A percentile compares a stretch with the other conserved stretches of the same genome.
phyloP scores from a whole-genome alignment of 2,113 vertebrate genomes.

The Bufo bufo region DNA sequence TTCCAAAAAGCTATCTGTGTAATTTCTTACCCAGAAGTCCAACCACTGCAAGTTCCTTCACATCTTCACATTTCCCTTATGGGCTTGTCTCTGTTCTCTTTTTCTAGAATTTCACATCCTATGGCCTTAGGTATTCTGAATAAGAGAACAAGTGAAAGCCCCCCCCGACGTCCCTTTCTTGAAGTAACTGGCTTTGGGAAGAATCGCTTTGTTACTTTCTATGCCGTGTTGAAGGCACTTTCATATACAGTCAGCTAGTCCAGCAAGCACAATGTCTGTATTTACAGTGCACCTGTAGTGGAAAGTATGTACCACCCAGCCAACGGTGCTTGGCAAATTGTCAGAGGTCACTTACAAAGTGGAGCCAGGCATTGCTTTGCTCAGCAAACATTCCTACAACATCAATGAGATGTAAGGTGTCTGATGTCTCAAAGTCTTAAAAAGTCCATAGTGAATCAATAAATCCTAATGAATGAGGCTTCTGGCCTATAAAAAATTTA shows the following conservation, averaged over 20 bases:
- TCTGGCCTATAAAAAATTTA: background rate
- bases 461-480: background rate
- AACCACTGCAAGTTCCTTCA: background rate
- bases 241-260: background rate
- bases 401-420: background rate
- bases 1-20: too few relatives aligned
- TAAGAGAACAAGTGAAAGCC: background rate
- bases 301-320: background rate
- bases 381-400: too few relatives aligned
- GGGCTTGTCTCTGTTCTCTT: background rate
- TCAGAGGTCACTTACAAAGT: too few relatives aligned
- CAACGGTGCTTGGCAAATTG: background rate
- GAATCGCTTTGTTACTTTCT: background rate
- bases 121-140: background rate
- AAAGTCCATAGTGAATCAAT: background rate
- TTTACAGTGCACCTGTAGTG: background rate
- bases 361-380: too few relatives aligned
- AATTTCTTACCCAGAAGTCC: background rate
- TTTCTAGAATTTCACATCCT: constrained; percentile 1
- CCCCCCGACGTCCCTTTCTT: background rate
- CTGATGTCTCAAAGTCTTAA: background rate
- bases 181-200: background rate
- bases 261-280: background rate
- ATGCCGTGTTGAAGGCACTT: background rate
- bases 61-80: background rate